Evolutionary conservation across 1,140 invertebrate genomes (phyloP).

Genomic region (Trinorchestia longiramus): DNA sequence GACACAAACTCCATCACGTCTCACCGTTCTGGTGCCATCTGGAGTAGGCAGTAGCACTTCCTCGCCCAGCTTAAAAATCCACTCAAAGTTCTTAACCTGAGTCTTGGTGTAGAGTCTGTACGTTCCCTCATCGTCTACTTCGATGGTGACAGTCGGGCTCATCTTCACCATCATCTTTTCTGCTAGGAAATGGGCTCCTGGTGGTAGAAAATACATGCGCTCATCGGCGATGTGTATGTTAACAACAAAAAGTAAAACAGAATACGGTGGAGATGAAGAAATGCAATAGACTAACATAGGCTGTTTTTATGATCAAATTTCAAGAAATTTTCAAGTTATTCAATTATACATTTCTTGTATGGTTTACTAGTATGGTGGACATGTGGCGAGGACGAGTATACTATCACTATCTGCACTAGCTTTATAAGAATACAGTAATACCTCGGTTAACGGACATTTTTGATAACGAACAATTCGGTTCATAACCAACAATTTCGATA

Average conservation of each 20-base stretch:
- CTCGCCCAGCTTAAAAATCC: constrained; percentile 41
- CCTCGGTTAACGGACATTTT: too few relatives aligned
- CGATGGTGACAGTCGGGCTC: constrained; percentile 26
- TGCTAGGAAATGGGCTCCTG: constrained; percentile 29
- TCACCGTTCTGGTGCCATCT: constrained; percentile 30
- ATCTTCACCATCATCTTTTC: constrained; percentile 47
- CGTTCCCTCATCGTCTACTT: constrained; percentile 3
- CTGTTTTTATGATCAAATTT: not conserved
- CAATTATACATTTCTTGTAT: not conserved
- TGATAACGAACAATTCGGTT: too few relatives aligned
- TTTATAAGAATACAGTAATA: too few relatives aligned
- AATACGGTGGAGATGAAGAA: not conserved
- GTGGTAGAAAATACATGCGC: not conserved
- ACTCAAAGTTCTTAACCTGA: constrained; percentile 30
- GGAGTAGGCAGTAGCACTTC: constrained; percentile 19
- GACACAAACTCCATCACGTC: not conserved
- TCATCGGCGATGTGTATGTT: not conserved
- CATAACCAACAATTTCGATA: too few relatives aligned
- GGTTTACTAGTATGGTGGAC: not conserved
- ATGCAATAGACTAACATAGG: not conserved
- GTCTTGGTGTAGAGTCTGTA: constrained; percentile 43
- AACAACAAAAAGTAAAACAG: not conserved
- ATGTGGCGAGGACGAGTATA: not conserved
- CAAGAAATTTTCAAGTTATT: not conserved
- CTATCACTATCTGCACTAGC: not conserved